Evolutionary conservation across 1,140 invertebrate species (phyloP).

Genomic region (Lordiphosa clarofinis): DNA sequence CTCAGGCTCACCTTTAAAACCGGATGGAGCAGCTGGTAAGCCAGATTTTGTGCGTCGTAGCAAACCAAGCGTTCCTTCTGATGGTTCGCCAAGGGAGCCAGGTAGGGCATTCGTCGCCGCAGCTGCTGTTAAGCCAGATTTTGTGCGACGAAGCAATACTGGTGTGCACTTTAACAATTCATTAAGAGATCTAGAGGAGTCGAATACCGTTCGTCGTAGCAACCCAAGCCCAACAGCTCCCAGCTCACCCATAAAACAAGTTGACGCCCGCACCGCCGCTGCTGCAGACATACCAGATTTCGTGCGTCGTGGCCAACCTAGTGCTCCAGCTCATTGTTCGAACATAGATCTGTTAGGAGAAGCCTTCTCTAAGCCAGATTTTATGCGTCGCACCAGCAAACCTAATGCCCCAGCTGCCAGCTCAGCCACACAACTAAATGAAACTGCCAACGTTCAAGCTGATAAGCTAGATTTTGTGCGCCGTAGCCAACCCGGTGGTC

Average conservation of each 20-base stretch:
- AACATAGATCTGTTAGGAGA: no score
- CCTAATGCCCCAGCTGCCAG: no score
- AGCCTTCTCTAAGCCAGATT: no score
- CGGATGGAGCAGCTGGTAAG: not conserved
- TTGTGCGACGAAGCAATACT: not conserved
- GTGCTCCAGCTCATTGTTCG: not conserved
- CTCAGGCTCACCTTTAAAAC: no score
- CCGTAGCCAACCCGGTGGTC: not conserved
- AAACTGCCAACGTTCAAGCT: no score
- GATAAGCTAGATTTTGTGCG: slow-evolving; percentile 6
- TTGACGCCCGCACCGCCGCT: no score
- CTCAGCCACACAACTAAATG: no score
- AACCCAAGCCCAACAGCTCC: not conserved
- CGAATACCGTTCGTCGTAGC: no score
- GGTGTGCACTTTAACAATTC: no score
- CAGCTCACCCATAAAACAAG: no score
- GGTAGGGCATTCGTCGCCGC: no score
- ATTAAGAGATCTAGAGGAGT: no score
- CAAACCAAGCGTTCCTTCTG: not conserved
- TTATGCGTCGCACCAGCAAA: not conserved
- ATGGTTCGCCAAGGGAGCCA: not conserved
- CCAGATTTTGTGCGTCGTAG: not conserved
- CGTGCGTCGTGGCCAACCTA: not conserved
- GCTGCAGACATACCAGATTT: not conserved
- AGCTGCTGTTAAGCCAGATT: not conserved